phyloP scores from a whole-genome alignment of 2,888 invertebrate species.

The Chymomyza fuscimana region DNA sequence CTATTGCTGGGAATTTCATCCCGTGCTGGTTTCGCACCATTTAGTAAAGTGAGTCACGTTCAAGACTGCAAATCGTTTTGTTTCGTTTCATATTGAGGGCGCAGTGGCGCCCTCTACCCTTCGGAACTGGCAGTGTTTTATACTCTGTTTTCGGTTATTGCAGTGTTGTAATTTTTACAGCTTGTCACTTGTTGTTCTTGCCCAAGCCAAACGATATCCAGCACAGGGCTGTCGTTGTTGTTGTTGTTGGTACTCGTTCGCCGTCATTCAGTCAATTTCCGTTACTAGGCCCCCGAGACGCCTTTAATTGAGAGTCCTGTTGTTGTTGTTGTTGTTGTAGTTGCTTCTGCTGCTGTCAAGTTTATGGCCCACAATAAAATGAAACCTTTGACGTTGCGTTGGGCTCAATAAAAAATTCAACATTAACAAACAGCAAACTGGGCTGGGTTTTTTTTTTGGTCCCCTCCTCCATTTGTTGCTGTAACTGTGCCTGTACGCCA shows the following conservation, averaged over 20 bases:
- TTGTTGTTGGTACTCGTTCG: slow-evolving; percentile 27
- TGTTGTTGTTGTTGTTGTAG: neutral
- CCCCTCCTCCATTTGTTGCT: too few relatives aligned
- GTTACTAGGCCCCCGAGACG: slow-evolving; percentile 69
- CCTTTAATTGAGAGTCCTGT: slow-evolving; percentile 62
- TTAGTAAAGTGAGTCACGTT: slow-evolving; percentile 73
- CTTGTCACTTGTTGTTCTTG: slow-evolving; percentile 65
- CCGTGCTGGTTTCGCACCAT: slow-evolving; percentile 61
- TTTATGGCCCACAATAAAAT: slow-evolving; percentile 62
- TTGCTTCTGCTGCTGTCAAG: slow-evolving; percentile 14
- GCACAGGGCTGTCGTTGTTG: neutral
- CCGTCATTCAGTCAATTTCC: slow-evolving; percentile 64
- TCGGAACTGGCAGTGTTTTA: neutral
- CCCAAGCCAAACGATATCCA: slow-evolving; percentile 7
- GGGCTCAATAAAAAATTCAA: slow-evolving; percentile 49
- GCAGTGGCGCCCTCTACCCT: slow-evolving; percentile 54
- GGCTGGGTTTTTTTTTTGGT: too few relatives aligned
- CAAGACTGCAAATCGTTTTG: slow-evolving; percentile 67
- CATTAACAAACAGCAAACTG: neutral
- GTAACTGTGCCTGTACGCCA: neutral
- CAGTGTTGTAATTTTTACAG: slow-evolving; percentile 65
- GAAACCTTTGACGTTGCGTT: slow-evolving; percentile 52
- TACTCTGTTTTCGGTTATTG: slow-evolving; percentile 57
- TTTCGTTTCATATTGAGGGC: slow-evolving; percentile 37
- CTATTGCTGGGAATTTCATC: slow-evolving; percentile 19